A percentile compares a stretch with the other conserved stretches of the same genome.
phyloP scores from a whole-genome alignment of 2,888 invertebrate genomes.

The Volucella inanis region DNA sequence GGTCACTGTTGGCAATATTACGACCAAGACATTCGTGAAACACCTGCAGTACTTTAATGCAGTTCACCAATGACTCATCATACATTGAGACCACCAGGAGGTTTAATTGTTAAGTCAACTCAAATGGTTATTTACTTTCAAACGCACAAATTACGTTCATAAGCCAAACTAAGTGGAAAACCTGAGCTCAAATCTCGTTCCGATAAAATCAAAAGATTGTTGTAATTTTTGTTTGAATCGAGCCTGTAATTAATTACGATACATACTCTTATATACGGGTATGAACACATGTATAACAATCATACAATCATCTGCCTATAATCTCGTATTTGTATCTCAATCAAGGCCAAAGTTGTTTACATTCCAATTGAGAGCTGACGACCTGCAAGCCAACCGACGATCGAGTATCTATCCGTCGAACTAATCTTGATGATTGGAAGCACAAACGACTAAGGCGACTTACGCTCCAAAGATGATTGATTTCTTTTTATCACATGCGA shows the following conservation, averaged over 20 bases:
- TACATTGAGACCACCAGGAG: neutral
- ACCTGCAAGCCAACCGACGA: neutral
- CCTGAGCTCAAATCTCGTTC: neutral
- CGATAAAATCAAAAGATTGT: slow-evolving; percentile 35
- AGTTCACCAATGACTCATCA: slow-evolving; percentile 1
- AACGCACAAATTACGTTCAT: slow-evolving; percentile 15
- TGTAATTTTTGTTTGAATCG: slow-evolving; percentile 23
- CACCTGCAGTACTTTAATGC: slow-evolving; percentile 4
- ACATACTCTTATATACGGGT: too few species aligned
- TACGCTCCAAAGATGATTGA: slow-evolving; percentile 48
- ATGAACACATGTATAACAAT: too few species aligned
- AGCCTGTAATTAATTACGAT: slow-evolving; percentile 28
- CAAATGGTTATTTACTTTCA: neutral
- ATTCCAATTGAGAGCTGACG: slow-evolving; percentile 31
- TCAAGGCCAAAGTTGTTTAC: slow-evolving; percentile 47
- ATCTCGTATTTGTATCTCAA: slow-evolving; percentile 2
- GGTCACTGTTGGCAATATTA: slow-evolving; percentile 8
- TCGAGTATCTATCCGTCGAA: slow-evolving; percentile 31
- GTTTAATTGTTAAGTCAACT: neutral
- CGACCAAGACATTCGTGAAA: neutral
- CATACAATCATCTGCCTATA: slow-evolving; percentile 34
- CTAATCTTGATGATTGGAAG: slow-evolving; percentile 21
- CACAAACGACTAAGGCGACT: neutral
- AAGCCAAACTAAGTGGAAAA: too few species aligned
- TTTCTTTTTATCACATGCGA: slow-evolving; percentile 44